A percentile compares a stretch with the other conserved stretches of the same genome.
These are phyloP conservation scores for Rosalia funebris DNA, from an alignment of 2,888 invertebrate species.

Conservation along the genomic window DNA sequence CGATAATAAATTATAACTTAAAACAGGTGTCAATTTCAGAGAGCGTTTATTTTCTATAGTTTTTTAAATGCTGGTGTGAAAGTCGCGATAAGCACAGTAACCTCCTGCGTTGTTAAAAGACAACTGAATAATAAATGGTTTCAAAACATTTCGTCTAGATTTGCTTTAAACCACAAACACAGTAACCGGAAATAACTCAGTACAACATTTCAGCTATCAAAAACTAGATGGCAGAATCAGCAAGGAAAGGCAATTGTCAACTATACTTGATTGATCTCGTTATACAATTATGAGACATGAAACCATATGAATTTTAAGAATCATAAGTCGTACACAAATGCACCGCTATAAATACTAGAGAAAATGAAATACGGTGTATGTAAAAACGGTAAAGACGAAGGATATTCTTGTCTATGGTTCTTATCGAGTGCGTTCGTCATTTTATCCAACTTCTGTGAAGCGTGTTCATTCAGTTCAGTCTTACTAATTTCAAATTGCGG, in stretches of 20 bases:
- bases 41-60: constrained; percentile 14
- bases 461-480: too few species aligned
- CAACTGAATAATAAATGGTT: constrained; percentile 28
- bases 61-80: constrained; percentile 12
- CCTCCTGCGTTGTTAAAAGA: constrained; percentile 16
- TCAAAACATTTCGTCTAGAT: constrained; percentile 15
- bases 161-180: constrained; percentile 5
- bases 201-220: background rate
- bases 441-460: too few species aligned
- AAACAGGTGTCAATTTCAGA: constrained; percentile 21
- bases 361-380: too few species aligned
- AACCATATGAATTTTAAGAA: too few species aligned
- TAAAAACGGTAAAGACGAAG: too few species aligned
- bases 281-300: too few species aligned
- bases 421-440: too few species aligned
- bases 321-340: too few species aligned
- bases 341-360: too few species aligned
- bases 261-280: too few species aligned
- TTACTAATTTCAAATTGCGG: too few species aligned
- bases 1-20: constrained; percentile 12
- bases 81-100: constrained; percentile 13
- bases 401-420: too few species aligned
- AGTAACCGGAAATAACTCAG: background rate
- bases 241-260: background rate
- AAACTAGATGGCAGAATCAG: background rate